Conservation (phyloP, 2,888 invertebrate genomes). For the Apotomis betuletana region DNA sequence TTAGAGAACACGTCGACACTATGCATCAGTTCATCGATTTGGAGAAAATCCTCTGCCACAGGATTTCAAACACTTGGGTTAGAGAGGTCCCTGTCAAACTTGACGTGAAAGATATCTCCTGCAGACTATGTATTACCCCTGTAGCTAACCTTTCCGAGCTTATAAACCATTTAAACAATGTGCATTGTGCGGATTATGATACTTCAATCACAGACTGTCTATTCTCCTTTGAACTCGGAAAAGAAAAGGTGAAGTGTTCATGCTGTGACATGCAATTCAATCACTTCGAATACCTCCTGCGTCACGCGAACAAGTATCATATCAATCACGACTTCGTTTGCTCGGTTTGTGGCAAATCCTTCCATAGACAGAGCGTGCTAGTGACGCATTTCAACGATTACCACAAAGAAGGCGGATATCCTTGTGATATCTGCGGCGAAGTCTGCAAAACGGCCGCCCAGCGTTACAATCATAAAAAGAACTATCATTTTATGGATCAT, state of each 20-base stretch:
- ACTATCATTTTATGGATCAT: slow-evolving; percentile 17
- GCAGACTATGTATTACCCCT: slow-evolving; percentile 35
- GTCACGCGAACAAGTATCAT: slow-evolving; percentile 39
- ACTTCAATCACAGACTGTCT: slow-evolving; percentile 29
- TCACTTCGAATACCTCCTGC: slow-evolving; percentile 38
- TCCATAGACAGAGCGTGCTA: slow-evolving; percentile 49
- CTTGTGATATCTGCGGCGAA: slow-evolving; percentile 18
- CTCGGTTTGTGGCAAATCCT: slow-evolving; percentile 43
- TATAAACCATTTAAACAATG: slow-evolving; percentile 18
- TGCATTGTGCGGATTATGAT: slow-evolving; percentile 31
- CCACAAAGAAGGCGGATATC: slow-evolving; percentile 34
- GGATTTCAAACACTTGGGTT: slow-evolving; percentile 33
- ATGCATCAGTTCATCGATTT: slow-evolving; percentile 37
- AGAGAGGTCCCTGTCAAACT: slow-evolving; percentile 41
- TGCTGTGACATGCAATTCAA: slow-evolving; percentile 38
- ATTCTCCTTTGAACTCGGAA: slow-evolving; percentile 41
- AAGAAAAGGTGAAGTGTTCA: slow-evolving; percentile 32
- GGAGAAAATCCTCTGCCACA: slow-evolving; percentile 23
- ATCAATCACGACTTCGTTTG: slow-evolving; percentile 31
- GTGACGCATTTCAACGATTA: slow-evolving; percentile 27
- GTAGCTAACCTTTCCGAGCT: slow-evolving; percentile 13
- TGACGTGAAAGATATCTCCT: slow-evolving; percentile 38
- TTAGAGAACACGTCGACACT: slow-evolving; percentile 29
- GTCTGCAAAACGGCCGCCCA: slow-evolving; percentile 10
- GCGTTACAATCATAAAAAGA: slow-evolving; percentile 32